A percentile compares a stretch with the other conserved stretches of the same genome.
Evolutionary conservation across 2,113 vertebrate species (phyloP).

Genomic region (Passer montanus): DNA sequence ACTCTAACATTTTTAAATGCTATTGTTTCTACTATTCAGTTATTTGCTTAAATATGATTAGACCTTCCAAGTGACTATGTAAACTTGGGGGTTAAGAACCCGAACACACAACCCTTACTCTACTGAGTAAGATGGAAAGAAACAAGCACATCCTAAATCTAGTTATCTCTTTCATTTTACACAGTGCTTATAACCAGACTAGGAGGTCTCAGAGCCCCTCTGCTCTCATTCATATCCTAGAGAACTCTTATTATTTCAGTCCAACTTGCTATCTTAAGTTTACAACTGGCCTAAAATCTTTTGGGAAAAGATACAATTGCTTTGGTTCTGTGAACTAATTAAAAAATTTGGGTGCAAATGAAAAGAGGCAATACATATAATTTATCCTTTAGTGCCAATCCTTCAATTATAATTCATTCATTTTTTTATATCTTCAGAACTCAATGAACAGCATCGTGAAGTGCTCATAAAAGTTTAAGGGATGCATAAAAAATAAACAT

Average conservation of each 20-base stretch:
- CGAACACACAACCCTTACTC: not conserved
- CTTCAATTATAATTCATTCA: not conserved
- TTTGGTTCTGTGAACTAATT: not conserved
- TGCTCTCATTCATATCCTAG: not conserved
- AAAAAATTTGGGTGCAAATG: not conserved
- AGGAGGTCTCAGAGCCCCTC: not conserved
- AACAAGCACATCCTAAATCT: not conserved
- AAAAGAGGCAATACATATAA: not conserved
- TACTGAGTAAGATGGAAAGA: not conserved
- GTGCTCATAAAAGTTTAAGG: not conserved
- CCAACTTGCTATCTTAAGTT: not conserved
- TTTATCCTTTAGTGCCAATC: not conserved
- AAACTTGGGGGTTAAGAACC: not conserved
- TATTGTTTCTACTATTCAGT: not conserved
- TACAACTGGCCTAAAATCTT: not conserved
- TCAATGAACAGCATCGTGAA: not conserved
- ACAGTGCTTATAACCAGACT: not conserved
- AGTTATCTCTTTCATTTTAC: not conserved
- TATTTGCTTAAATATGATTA: not conserved
- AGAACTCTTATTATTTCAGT: not conserved
- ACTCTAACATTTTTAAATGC: rapidly evolving
- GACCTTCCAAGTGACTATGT: not conserved
- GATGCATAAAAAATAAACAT: not conserved
- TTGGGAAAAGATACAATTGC: not conserved
- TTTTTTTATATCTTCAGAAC: not conserved